Conservation (phyloP, 2,113 vertebrate genomes). For the Craseonycteris thonglongyai region DNA sequence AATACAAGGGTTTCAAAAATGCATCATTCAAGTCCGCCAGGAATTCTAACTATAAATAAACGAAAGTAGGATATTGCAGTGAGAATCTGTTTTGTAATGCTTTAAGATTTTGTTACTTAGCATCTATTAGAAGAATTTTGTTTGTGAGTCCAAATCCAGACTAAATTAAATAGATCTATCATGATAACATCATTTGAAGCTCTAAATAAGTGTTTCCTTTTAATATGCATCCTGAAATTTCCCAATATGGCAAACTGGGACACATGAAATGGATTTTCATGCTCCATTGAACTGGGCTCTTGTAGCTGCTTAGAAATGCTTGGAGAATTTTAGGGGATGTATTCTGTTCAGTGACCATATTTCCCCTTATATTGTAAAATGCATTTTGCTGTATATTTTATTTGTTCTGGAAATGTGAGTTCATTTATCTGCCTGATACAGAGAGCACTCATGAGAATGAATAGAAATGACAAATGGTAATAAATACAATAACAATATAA, state of each 20-base stretch:
- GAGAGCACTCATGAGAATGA: neutral
- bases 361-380: neutral
- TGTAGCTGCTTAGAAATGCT: neutral
- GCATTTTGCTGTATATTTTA: neutral
- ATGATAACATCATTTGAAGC: neutral
- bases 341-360: neutral
- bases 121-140: slow-evolving; percentile 26
- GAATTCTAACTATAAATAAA: neutral
- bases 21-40: neutral
- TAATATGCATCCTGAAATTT: slow-evolving; percentile 15
- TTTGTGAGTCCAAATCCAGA: neutral
- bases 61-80: neutral
- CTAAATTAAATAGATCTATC: slow-evolving; percentile 30
- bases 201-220: slow-evolving; percentile 22
- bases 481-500: neutral
- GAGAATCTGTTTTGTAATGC: neutral
- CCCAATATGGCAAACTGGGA: slow-evolving; percentile 10
- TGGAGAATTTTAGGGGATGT: neutral
- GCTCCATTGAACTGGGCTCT: slow-evolving; percentile 5
- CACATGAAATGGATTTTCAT: neutral
- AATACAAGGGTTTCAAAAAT: neutral
- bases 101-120: neutral
- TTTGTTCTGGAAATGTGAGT: neutral
- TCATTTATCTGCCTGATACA: neutral
- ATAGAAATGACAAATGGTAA: neutral